Conservation (phyloP, 1,140 invertebrate genomes). For the Cydia strobilella region DNA sequence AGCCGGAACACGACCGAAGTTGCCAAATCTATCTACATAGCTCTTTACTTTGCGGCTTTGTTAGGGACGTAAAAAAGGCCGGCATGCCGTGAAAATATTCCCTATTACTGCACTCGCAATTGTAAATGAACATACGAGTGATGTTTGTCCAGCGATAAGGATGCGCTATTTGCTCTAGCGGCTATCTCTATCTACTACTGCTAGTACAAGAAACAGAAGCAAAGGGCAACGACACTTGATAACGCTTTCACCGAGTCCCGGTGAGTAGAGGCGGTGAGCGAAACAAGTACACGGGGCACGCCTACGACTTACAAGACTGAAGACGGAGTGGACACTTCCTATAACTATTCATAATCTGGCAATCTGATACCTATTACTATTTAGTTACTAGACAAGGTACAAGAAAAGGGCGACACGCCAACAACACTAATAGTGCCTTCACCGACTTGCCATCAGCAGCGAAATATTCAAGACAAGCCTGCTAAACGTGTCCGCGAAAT, state of each 20-base stretch:
- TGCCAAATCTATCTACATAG: neutral
- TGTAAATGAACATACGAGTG: neutral
- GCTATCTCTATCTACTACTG: neutral
- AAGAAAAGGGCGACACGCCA: neutral
- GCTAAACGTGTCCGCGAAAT: too few species aligned
- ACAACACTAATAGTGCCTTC: constrained; percentile 12
- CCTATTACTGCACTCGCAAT: neutral
- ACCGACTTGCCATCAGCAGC: neutral
- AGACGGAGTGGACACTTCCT: neutral
- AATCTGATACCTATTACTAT: neutral
- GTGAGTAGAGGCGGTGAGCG: too few species aligned
- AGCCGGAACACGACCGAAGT: neutral
- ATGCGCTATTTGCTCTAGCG: constrained; percentile 11
- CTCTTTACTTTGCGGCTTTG: neutral
- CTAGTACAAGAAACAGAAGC: constrained; percentile 7
- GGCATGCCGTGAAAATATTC: neutral
- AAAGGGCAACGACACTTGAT: constrained; percentile 16
- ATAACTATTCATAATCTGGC: neutral
- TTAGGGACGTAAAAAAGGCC: neutral
- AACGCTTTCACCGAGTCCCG: constrained; percentile 13
- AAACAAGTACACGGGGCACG: neutral
- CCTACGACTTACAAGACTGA: neutral
- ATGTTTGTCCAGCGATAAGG: constrained; percentile 3
- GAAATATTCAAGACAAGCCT: too few species aligned
- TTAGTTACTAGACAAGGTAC: neutral